Percentiles rank a stretch among this genome's conserved stretches.
Conservation (phyloP, 2,797 vertebrate genomes). For the Lacerta agilis region DNA sequence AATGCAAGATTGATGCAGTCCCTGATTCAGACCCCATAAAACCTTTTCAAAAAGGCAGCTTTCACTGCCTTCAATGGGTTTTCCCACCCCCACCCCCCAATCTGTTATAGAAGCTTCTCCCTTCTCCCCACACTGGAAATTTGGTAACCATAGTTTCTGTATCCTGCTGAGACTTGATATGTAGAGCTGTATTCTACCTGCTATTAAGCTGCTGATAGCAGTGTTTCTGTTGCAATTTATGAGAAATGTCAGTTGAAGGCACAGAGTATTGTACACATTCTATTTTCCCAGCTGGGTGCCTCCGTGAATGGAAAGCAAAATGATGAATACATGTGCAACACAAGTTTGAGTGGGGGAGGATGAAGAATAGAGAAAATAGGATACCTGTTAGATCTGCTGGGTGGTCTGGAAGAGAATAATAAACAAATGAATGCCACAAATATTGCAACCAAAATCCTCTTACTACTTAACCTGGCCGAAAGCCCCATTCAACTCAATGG, state of each 20-base stretch:
- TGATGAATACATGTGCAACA: conserved; percentile 77
- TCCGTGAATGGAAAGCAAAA: conserved; percentile 81
- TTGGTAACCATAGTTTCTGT: conserved; percentile 81
- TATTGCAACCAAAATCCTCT: background rate
- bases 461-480: background rate
- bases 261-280: conserved; percentile 81
- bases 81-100: conserved; percentile 41
- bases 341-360: conserved; percentile 60
- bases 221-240: conserved; percentile 85
- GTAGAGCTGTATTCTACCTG: conserved; percentile 78
- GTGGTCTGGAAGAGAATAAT: conserved; percentile 70
- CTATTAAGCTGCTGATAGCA: conserved; percentile 84
- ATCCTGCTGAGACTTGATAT: conserved; percentile 80
- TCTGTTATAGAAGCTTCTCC: conserved; percentile 71
- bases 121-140: conserved; percentile 66
- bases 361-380: conserved; percentile 45
- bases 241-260: conserved; percentile 83
- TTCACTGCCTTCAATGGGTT: conserved; percentile 74
- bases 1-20: conserved; percentile 53
- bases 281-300: conserved; percentile 86
- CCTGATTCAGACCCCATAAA: conserved; percentile 57
- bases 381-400: conserved; percentile 67
- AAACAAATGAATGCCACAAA: conserved; percentile 56
- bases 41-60: conserved; percentile 58
- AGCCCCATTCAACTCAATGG: too few species aligned